A percentile compares a stretch with the other conserved stretches of the same genome.
phyloP scores from a whole-genome alignment of 2,888 invertebrate genomes.

The Torymus tubicola region DNA sequence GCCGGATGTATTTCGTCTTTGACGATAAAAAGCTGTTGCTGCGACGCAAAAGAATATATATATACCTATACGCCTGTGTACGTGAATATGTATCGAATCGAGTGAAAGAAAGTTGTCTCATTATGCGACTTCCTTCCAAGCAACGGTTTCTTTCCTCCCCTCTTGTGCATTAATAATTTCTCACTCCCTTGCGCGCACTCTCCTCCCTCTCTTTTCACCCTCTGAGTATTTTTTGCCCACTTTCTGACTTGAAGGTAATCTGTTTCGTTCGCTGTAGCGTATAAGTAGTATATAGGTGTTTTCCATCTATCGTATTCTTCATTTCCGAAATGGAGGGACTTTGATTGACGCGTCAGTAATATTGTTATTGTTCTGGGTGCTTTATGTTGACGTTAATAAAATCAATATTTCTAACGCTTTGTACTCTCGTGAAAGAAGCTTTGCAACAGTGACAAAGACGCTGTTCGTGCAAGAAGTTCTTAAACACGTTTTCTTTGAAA shows the following conservation, averaged over 20 bases:
- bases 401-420: too few relatives aligned
- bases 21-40: slow-evolving; percentile 29
- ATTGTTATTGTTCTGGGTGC: background rate
- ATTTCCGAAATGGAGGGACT: background rate
- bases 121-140: slow-evolving; percentile 33
- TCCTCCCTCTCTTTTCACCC: slow-evolving; percentile 5
- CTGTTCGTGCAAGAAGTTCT: too few relatives aligned
- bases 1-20: slow-evolving; percentile 14
- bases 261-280: too few relatives aligned
- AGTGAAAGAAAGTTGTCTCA: slow-evolving; percentile 52
- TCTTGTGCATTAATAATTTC: slow-evolving; percentile 20
- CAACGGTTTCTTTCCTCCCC: background rate
- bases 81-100: slow-evolving; percentile 15
- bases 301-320: slow-evolving; percentile 1
- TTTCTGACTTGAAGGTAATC: background rate
- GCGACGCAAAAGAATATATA: background rate
- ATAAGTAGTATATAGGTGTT: background rate
- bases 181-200: background rate
- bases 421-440: too few relatives aligned
- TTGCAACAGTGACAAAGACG: too few relatives aligned
- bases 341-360: slow-evolving; percentile 10
- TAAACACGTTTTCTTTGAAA: too few relatives aligned
- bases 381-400: too few relatives aligned
- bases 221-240: background rate
- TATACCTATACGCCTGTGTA: background rate